Evolutionary conservation across 2,797 vertebrate genomes (phyloP), one percentile per base, ranked within the genome.

Genomic region (Ptychadena robeensis): DNA sequence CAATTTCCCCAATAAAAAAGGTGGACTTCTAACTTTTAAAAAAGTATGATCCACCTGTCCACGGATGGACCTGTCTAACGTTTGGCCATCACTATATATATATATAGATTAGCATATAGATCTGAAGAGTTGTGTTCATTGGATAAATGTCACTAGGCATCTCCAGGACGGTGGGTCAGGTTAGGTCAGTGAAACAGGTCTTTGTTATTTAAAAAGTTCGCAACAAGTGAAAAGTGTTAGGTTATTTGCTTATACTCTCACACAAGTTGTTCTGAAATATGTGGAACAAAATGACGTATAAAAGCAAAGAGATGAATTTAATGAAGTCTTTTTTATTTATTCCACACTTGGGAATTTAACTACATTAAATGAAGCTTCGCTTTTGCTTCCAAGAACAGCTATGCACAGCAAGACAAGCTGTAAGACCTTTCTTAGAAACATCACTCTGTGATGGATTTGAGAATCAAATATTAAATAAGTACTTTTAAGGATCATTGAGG

Each of bases 401-500:
- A n/a, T 76, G 64, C 9, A 27, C 31, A 37, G n/a, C 18, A 18
- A 76, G 63, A 34, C 28, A 32, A 65, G 37, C 28, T 34, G 53
- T 59, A 35, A 57, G 68, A 44, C 5, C 31, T 79, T 79, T 64
- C 59, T 53, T 81, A 73, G 79, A 68, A 57, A 57, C 75, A 75
- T 22, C 71, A 82, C 35, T 10, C n/a, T 6, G 48, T 82, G 80
- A 82, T 59, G 48, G 64, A 68, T 82, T 66, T 73, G 37, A 66
- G 32, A 82, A 82, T 82, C 31, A 81, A 67, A 81, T 81, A 74
- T 81, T 74, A 67, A 74, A 74, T 73, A 65, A 75, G n/a, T 74
- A 28, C 44, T 66, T 74, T 71, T 64, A 59, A 70, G 73, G 81
- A 77, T 77, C 81, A 77, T 64, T 65, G 67, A 27, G 59, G 61